Conservation (phyloP, 2,888 invertebrate genomes). For the Protodeltote pygarga region DNA sequence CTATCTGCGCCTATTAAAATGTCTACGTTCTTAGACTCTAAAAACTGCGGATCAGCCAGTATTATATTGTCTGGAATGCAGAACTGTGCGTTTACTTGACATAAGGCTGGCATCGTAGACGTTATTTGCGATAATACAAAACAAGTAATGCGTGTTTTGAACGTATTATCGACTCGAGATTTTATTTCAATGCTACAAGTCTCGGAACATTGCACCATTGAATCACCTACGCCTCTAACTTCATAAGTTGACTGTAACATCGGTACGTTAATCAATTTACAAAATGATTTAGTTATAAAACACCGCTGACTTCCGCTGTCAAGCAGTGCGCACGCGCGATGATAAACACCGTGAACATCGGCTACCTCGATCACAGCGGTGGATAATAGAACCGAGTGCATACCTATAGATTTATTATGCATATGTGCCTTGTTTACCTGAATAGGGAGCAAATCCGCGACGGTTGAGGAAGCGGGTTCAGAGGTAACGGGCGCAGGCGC, state of each 20-base stretch:
- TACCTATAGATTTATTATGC: background rate
- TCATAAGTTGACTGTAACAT: constrained; percentile 3
- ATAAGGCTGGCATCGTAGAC: background rate
- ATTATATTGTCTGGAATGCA: background rate
- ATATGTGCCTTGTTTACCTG: background rate
- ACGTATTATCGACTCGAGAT: constrained; percentile 6
- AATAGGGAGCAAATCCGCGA: too few species aligned
- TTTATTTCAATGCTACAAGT: constrained; percentile 1
- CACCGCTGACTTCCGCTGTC: constrained; percentile 3
- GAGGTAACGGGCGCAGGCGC: too few species aligned
- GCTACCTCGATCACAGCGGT: constrained; percentile 2
- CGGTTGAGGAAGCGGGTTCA: too few species aligned
- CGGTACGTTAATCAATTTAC: background rate
- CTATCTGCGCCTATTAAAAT: constrained; percentile 3
- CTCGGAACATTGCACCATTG: background rate
- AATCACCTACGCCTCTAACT: background rate
- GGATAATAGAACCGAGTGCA: constrained; percentile 3
- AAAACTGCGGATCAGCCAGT: background rate
- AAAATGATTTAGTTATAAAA: background rate
- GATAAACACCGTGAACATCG: background rate
- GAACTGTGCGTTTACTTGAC: too few species aligned
- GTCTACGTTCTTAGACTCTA: background rate
- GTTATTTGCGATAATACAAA: constrained; percentile 1
- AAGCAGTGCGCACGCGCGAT: constrained; percentile 1
- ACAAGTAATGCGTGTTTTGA: constrained; percentile 1